Percentiles rank a stretch among this genome's conserved stretches.
These are phyloP conservation scores for Drosophila pectinifera DNA, from an alignment of 1,140 invertebrate genomes.

Conservation along the genomic window DNA sequence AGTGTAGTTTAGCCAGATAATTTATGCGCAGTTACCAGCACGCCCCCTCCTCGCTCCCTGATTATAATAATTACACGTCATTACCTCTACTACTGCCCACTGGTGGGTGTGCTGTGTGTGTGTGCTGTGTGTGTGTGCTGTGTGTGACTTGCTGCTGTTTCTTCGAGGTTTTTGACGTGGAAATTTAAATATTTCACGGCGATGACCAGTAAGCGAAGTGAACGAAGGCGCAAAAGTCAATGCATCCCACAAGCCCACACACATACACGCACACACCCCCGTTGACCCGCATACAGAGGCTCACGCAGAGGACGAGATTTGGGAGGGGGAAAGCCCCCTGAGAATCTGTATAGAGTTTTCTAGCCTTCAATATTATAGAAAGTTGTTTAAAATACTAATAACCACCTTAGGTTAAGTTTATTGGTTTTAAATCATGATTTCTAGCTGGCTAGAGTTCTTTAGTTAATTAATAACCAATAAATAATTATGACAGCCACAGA, in stretches of 20 bases:
- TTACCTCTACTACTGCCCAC: slow-evolving; percentile 3
- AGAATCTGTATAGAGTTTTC: background rate
- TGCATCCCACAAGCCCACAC: slow-evolving; percentile 17
- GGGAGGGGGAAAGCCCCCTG: background rate
- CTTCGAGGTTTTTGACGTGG: slow-evolving; percentile 18
- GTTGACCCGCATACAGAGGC: background rate
- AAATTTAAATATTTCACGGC: slow-evolving; percentile 37
- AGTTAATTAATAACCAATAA: too few relatives aligned
- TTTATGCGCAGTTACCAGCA: slow-evolving; percentile 44
- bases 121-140: too few relatives aligned
- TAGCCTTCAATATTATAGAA: background rate
- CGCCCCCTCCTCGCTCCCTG: slow-evolving; percentile 28
- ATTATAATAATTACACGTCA: slow-evolving; percentile 54
- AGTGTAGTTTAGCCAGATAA: slow-evolving; percentile 18
- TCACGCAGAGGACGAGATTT: background rate
- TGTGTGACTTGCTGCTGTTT: slow-evolving; percentile 4
- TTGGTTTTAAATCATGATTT: background rate
- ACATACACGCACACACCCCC: background rate
- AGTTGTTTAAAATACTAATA: background rate
- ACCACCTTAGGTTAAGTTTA: background rate
- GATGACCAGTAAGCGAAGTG: slow-evolving; percentile 29
- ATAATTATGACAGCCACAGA: too few relatives aligned
- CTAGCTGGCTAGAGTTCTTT: too few relatives aligned
- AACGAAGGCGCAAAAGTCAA: slow-evolving; percentile 41
- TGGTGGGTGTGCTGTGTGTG: slow-evolving; percentile 9